Evolutionary conservation across 2,888 invertebrate genomes (phyloP).

Genomic region (Corbicula japonica): DNA sequence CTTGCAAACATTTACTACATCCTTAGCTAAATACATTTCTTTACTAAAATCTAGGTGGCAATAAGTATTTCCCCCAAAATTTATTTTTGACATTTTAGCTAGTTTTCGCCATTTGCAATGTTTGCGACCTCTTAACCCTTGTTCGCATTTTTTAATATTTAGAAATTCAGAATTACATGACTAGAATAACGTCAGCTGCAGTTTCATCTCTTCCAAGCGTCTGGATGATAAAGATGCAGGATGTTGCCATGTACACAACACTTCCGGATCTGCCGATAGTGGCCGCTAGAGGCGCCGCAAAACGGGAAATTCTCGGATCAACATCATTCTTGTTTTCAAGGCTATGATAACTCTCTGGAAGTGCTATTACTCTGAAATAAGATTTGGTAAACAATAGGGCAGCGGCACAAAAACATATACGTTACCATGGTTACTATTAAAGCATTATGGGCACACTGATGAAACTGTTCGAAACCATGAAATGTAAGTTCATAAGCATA

Average conservation of each 20-base stretch:
- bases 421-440: too few relatives aligned
- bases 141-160: too few relatives aligned
- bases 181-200: slow-evolving; percentile 70
- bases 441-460: too few relatives aligned
- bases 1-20: background rate
- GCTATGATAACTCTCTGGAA: slow-evolving; percentile 77
- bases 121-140: too few relatives aligned
- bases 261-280: slow-evolving; percentile 80
- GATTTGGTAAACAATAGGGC: too few relatives aligned
- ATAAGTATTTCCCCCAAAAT: too few relatives aligned
- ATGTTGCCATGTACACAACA: slow-evolving; percentile 75
- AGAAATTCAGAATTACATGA: slow-evolving; percentile 72
- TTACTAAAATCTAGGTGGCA: background rate
- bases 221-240: slow-evolving; percentile 80
- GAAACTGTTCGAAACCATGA: too few relatives aligned
- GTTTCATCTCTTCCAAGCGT: slow-evolving; percentile 64
- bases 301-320: slow-evolving; percentile 76
- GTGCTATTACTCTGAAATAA: slow-evolving; percentile 77
- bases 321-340: slow-evolving; percentile 74
- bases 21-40: background rate
- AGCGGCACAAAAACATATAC: too few relatives aligned
- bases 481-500: too few relatives aligned
- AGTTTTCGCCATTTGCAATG: too few relatives aligned
- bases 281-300: slow-evolving; percentile 79
- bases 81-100: too few relatives aligned